phyloP scores from a whole-genome alignment of 2,113 vertebrate species.

The Mystacornis crossleyi region DNA sequence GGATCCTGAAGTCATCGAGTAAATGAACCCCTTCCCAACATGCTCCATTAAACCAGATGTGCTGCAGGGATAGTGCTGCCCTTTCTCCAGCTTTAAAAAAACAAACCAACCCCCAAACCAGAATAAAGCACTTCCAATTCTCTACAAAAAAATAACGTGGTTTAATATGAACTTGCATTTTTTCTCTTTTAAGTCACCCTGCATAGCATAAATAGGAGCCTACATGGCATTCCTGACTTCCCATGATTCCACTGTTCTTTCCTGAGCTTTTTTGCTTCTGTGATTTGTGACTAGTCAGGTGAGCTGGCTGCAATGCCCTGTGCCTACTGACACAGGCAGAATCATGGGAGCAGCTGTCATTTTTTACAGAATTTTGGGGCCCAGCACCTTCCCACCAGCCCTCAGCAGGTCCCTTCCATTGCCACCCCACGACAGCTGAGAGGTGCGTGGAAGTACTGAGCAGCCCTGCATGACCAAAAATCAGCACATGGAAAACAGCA shows the following conservation, averaged over 20 bases:
- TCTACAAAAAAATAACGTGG: not conserved
- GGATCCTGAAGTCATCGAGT: not conserved
- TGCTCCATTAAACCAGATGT: not conserved
- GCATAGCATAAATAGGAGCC: not conserved
- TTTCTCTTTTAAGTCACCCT: not conserved
- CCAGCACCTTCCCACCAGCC: not conserved
- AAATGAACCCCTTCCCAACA: not conserved
- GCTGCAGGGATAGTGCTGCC: not conserved
- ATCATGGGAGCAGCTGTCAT: not conserved
- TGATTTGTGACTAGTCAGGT: not conserved
- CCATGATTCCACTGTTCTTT: not conserved
- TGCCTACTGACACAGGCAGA: not conserved
- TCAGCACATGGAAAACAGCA: not conserved
- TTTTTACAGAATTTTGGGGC: not conserved
- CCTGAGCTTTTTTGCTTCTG: not conserved
- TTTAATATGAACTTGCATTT: not conserved
- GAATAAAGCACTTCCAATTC: not conserved
- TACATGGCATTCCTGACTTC: not conserved
- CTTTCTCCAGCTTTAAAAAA: not conserved
- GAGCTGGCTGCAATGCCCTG: not conserved
- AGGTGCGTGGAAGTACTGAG: not conserved
- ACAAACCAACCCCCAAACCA: not conserved
- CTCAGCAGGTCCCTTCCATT: not conserved
- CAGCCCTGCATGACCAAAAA: not conserved
- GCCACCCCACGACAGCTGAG: rapidly evolving